Evolutionary conservation across 2,113 vertebrate species (phyloP).

Genomic region (Ibidorhyncha struthersii): DNA sequence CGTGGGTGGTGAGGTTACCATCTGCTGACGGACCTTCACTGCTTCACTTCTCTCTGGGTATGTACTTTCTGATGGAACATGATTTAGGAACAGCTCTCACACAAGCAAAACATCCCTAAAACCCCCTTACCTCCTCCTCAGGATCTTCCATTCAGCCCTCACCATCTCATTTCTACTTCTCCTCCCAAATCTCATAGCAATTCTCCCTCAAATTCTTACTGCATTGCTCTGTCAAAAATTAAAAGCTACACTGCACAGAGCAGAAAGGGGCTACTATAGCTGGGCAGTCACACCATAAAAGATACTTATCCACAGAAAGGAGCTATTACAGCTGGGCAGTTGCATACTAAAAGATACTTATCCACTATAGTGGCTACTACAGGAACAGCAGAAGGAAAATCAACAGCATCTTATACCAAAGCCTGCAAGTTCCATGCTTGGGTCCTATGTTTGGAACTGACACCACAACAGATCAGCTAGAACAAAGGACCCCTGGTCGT

Average conservation of each 20-base stretch:
- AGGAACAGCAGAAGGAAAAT: neutral
- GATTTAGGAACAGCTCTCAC: neutral
- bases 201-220: neutral
- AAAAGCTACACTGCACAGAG: neutral
- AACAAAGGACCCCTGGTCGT: neutral
- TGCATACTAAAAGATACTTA: neutral
- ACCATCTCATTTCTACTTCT: neutral
- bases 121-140: neutral
- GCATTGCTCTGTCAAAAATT: neutral
- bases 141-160: neutral
- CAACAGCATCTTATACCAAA: neutral
- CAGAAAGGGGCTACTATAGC: neutral
- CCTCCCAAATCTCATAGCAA: neutral
- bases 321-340: too few species aligned
- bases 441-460: neutral
- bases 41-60: neutral
- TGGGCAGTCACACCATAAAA: neutral
- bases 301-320: neutral
- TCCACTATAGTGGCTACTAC: neutral
- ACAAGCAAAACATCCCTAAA: neutral
- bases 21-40: neutral
- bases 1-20: neutral
- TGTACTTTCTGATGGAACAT: neutral
- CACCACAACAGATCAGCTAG: neutral
- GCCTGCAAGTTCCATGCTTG: neutral